Percentiles rank a stretch among this genome's conserved stretches.
phyloP scores from a whole-genome alignment of 2,797 vertebrate species.

The Gadopsis marmoratus region DNA sequence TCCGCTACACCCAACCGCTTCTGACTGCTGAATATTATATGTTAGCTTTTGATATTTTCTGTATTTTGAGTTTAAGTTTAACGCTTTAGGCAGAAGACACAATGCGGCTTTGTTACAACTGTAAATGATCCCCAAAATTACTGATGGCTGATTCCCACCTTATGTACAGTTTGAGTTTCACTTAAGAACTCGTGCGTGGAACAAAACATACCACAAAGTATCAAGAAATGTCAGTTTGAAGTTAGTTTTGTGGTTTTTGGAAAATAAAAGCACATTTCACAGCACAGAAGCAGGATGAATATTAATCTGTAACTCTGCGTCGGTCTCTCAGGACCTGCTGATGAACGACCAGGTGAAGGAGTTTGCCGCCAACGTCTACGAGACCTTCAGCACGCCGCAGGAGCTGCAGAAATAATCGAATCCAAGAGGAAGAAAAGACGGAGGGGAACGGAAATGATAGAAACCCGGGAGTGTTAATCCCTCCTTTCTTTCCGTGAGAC shows the following conservation, averaged over 20 bases:
- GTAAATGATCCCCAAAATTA: not conserved
- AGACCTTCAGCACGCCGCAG: constrained; percentile 91
- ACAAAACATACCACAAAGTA: not conserved
- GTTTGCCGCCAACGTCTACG: constrained; percentile 97
- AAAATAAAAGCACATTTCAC: not conserved
- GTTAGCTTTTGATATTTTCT: not conserved
- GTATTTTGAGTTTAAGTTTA: not conserved
- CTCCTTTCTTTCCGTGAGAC: constrained; percentile 3
- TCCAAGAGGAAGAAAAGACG: not conserved
- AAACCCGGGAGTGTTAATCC: not conserved
- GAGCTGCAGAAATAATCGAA: constrained; percentile 72
- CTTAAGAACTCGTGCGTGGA: not conserved
- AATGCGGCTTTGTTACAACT: not conserved
- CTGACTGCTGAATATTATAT: not conserved
- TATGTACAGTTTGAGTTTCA: not conserved
- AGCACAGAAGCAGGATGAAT: not conserved
- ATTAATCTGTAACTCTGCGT: not conserved
- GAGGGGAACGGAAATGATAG: not conserved
- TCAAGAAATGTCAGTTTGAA: not conserved
- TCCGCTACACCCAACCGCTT: not conserved
- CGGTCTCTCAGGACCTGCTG: constrained; percentile 89
- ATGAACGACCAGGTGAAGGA: constrained; percentile 96
- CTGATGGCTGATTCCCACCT: not conserved
- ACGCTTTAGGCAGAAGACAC: not conserved
- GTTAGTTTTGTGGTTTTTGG: not conserved